Evolutionary conservation across 2,113 vertebrate species (phyloP).

Genomic region (Scatophagus argus): DNA sequence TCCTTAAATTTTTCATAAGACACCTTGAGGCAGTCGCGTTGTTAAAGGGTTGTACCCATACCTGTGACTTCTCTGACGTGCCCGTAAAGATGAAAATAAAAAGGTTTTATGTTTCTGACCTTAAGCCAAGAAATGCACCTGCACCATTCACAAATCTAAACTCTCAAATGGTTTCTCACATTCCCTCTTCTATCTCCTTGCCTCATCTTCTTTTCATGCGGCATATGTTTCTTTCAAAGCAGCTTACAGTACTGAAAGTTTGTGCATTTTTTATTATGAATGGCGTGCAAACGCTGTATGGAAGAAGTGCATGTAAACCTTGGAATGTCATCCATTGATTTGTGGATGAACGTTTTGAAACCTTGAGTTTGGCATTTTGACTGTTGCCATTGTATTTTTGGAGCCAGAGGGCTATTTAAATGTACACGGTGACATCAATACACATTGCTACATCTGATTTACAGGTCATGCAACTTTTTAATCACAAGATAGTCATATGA

Average conservation of each 20-base stretch:
- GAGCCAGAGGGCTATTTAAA: too few relatives aligned
- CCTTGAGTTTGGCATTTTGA: too few relatives aligned
- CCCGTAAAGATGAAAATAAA: constrained; percentile 51
- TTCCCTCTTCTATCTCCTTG: constrained; percentile 23
- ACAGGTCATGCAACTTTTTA: too few relatives aligned
- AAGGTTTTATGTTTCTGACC: constrained; percentile 58
- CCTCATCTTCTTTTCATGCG: constrained; percentile 38
- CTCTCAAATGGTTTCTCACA: constrained; percentile 34
- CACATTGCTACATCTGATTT: too few relatives aligned
- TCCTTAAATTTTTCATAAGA: constrained; percentile 35
- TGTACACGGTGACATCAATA: too few relatives aligned
- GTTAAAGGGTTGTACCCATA: constrained; percentile 23
- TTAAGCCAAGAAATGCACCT: constrained; percentile 27
- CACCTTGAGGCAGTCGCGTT: constrained; percentile 6
- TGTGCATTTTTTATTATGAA: background rate
- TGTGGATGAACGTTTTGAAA: too few relatives aligned
- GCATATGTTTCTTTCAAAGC: constrained; percentile 25
- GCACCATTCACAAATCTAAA: background rate
- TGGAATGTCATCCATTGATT: too few relatives aligned
- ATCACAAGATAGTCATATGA: too few relatives aligned
- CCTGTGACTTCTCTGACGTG: constrained; percentile 39
- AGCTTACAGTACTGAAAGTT: background rate
- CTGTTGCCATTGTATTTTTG: too few relatives aligned
- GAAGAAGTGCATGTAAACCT: too few relatives aligned
- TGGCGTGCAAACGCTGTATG: too few relatives aligned